Percentiles rank a stretch among this genome's conserved stretches.
These are phyloP conservation scores for Salvelinus namaycush DNA, from an alignment of 2,113 vertebrate species.

Conservation along the genomic window DNA sequence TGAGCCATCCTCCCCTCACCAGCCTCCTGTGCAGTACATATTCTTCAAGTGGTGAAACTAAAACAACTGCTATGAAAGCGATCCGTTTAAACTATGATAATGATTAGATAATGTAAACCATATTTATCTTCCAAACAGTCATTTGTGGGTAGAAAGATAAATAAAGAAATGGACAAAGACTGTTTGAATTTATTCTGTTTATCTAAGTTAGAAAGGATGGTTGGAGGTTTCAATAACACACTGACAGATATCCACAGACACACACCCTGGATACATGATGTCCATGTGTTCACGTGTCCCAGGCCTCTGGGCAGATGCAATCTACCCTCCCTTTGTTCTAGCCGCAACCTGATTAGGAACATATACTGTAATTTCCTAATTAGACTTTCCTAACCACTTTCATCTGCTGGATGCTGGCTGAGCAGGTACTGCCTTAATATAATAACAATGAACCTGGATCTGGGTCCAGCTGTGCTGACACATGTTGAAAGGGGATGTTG, in stretches of 20 bases:
- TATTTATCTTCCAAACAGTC: conserved; percentile 40
- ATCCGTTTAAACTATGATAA: conserved; percentile 27
- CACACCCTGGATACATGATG: conserved; percentile 1
- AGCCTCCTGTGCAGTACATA: no score
- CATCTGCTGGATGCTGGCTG: conserved; percentile 63
- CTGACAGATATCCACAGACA: conserved; percentile 14
- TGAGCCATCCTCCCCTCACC: no score
- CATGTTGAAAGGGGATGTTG: background rate
- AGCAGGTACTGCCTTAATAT: conserved; percentile 72
- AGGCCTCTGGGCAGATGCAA: conserved; percentile 45
- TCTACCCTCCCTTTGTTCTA: conserved; percentile 64
- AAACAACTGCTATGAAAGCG: background rate
- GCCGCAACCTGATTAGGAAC: conserved; percentile 72
- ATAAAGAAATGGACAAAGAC: background rate
- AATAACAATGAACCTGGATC: conserved; percentile 52
- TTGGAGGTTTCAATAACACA: conserved; percentile 37
- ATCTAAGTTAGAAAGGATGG: conserved; percentile 33
- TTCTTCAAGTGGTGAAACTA: no score
- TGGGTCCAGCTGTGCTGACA: background rate
- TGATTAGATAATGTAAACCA: conserved; percentile 36
- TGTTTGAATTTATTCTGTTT: conserved; percentile 26
- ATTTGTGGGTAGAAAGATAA: conserved; percentile 27
- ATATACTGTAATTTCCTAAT: conserved; percentile 69
- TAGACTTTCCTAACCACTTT: conserved; percentile 69
- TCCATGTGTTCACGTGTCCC: conserved; percentile 14